phyloP scores from a whole-genome alignment of 2,113 vertebrate species.

The Campylomormyrus numenius region DNA sequence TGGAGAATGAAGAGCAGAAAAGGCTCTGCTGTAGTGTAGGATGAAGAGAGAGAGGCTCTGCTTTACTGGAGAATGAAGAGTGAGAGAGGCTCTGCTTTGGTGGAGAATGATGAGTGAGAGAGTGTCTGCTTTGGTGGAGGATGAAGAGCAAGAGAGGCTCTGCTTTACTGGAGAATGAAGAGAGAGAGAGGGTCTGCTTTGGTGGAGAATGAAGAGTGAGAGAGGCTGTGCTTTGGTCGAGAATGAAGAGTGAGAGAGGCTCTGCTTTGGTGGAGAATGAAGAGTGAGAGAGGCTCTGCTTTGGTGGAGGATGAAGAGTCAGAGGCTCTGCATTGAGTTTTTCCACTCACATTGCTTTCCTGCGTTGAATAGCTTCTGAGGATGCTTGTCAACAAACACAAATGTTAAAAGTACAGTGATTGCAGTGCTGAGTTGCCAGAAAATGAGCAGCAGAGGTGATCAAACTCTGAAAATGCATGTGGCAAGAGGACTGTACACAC shows the following conservation, averaged over 20 bases:
- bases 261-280: too few relatives aligned
- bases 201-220: background rate
- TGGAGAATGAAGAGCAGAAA: too few relatives aligned
- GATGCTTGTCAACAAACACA: background rate
- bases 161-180: too few relatives aligned
- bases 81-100: background rate
- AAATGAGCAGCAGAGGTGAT: background rate
- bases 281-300: too few relatives aligned
- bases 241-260: too few relatives aligned
- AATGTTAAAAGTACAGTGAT: background rate
- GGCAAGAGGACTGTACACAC: background rate
- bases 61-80: background rate
- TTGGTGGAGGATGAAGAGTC: background rate
- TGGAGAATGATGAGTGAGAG: too few relatives aligned
- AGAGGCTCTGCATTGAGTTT: background rate
- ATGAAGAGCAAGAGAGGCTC: too few relatives aligned
- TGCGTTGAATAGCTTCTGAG: background rate
- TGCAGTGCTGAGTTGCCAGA: background rate
- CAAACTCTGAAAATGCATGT: background rate
- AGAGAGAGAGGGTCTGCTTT: background rate
- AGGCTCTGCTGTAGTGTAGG: too few relatives aligned
- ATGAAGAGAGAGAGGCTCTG: background rate
- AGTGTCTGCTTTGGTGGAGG: too few relatives aligned
- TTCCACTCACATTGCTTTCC: background rate
- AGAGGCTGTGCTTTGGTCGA: background rate